Percentiles rank a stretch among this genome's conserved stretches.
These are phyloP conservation scores for Hyles vespertilio DNA, from an alignment of 1,140 invertebrate genomes.

Conservation along the genomic window DNA sequence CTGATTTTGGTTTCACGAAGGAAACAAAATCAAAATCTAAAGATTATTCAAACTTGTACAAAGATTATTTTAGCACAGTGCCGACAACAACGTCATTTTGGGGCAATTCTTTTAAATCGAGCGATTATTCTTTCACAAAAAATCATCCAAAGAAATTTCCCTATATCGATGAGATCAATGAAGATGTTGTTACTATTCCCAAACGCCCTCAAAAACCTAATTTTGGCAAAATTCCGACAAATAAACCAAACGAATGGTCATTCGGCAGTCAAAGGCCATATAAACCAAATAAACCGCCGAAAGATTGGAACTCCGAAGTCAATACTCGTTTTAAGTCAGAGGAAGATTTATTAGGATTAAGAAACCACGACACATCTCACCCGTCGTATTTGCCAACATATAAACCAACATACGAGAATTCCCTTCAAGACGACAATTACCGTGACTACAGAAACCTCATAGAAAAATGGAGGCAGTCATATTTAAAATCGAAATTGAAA, in stretches of 20 bases:
- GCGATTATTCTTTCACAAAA: constrained; percentile 38
- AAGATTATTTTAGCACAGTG: constrained; percentile 38
- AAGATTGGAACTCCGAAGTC: constrained; percentile 50
- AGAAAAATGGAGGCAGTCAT: constrained; percentile 61
- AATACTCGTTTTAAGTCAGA: constrained; percentile 55
- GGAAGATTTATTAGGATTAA: constrained; percentile 60
- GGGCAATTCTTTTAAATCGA: constrained; percentile 50
- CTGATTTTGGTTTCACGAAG: constrained; percentile 25
- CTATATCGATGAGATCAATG: constrained; percentile 32
- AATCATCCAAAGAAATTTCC: constrained; percentile 38
- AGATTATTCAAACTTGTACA: constrained; percentile 46
- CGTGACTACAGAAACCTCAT: constrained; percentile 52
- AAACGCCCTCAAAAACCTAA: constrained; percentile 39
- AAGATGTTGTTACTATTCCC: constrained; percentile 54
- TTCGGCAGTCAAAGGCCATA: constrained; percentile 32
- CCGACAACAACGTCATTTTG: constrained; percentile 42
- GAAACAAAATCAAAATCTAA: constrained; percentile 34
- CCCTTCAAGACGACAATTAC: constrained; percentile 31
- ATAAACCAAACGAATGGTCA: constrained; percentile 35
- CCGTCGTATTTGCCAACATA: constrained; percentile 49
- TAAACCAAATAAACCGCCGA: constrained; percentile 32
- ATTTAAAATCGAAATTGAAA: constrained; percentile 57
- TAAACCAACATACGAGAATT: constrained; percentile 33
- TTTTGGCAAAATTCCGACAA: constrained; percentile 33
- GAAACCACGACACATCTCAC: constrained; percentile 58